Conservation (phyloP, 2,113 vertebrate genomes). For the Mesoclemmys tuberculata region DNA sequence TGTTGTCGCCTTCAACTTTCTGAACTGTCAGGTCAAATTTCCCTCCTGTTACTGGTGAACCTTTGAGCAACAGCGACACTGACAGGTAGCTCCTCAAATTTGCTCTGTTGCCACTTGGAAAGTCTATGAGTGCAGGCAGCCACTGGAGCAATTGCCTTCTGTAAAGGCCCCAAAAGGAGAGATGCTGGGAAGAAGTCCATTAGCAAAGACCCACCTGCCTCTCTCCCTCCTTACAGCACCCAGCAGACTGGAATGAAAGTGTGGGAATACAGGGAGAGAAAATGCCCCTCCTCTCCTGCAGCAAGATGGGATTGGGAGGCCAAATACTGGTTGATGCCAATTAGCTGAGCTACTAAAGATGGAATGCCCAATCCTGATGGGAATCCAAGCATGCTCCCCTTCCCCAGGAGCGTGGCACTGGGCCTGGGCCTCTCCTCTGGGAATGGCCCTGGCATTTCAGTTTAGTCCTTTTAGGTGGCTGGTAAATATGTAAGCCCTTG, state of each 20-base stretch:
- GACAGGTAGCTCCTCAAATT: neutral
- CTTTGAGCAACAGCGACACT: neutral
- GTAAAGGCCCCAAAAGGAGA: neutral
- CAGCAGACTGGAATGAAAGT: neutral
- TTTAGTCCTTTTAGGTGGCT: neutral
- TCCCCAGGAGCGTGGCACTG: no score
- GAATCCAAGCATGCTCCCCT: no score
- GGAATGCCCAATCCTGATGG: no score
- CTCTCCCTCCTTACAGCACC: neutral
- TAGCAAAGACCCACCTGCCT: neutral
- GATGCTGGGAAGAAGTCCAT: neutral
- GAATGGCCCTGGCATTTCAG: no score
- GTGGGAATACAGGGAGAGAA: neutral
- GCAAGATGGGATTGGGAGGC: no score
- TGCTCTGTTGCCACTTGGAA: neutral
- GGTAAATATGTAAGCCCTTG: neutral
- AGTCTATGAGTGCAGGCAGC: neutral
- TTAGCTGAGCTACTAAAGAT: no score
- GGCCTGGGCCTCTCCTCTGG: no score
- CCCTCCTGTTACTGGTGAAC: neutral
- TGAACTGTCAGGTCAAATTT: neutral
- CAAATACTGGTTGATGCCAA: no score
- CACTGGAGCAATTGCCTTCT: neutral
- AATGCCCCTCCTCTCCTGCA: neutral
- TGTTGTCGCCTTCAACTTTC: neutral